Conservation (phyloP, 2,888 invertebrate genomes). For the Chymomyza amoena region DNA sequence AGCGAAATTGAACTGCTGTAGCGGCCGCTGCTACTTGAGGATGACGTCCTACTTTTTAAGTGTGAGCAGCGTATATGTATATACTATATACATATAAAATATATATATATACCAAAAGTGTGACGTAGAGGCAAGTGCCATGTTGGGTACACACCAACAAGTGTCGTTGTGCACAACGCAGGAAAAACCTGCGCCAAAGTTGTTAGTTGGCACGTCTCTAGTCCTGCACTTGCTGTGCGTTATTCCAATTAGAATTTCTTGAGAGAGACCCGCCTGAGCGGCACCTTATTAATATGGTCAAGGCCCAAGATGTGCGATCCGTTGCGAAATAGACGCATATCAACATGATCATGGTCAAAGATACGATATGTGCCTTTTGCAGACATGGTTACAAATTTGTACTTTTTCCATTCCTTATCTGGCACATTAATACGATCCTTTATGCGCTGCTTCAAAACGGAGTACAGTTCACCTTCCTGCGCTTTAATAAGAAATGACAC, state of each 20-base stretch:
- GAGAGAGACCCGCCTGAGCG: conserved; percentile 94
- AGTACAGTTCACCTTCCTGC: conserved; percentile 93
- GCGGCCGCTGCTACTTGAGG: conserved; percentile 49
- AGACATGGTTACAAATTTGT: conserved; percentile 94
- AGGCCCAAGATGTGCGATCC: conserved; percentile 92
- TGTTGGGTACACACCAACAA: conserved; percentile 56
- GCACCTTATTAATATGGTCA: conserved; percentile 98
- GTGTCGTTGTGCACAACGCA: conserved; percentile 43
- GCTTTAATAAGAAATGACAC: conserved; percentile 94
- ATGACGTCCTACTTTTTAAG: conserved; percentile 61
- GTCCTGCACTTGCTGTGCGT: conserved; percentile 79
- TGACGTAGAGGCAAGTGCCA: background rate
- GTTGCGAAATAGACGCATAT: conserved; percentile 78
- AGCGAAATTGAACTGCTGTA: background rate
- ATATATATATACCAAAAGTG: no score
- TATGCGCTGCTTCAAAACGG: conserved; percentile 91
- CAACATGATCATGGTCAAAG: conserved; percentile 81
- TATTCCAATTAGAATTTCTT: conserved; percentile 99
- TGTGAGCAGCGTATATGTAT: conserved; percentile 10
- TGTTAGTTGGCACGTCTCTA: background rate
- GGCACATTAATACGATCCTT: conserved; percentile 94
- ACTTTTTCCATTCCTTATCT: conserved; percentile 98
- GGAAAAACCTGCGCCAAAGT: conserved; percentile 20
- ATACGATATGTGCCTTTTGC: conserved; percentile 92
- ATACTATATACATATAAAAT: background rate